Conservation (phyloP, 2,113 vertebrate genomes). For the Benitochromis conjunctus region DNA sequence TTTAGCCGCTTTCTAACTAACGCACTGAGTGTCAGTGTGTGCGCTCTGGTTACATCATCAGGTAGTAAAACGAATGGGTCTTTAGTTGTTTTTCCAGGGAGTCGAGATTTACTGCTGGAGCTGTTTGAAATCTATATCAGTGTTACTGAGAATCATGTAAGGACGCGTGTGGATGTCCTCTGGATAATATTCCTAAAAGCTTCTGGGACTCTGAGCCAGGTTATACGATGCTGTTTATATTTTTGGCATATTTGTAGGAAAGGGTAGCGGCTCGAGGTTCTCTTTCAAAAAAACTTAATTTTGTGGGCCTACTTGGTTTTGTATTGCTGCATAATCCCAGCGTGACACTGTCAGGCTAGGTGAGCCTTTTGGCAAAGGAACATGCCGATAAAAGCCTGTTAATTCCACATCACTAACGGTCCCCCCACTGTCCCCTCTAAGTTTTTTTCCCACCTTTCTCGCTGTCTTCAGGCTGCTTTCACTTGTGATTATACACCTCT, state of each 20-base stretch:
- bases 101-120: background rate
- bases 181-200: slow-evolving; percentile 6
- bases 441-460: background rate
- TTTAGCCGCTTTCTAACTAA: background rate
- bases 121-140: background rate
- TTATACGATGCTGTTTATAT: background rate
- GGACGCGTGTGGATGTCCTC: background rate
- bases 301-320: background rate
- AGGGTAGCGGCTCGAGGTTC: background rate
- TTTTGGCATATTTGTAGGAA: background rate
- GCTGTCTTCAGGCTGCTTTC: background rate
- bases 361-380: slow-evolving; percentile 41
- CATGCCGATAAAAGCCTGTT: slow-evolving; percentile 54
- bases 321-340: slow-evolving; percentile 10
- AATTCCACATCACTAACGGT: slow-evolving; percentile 39
- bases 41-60: background rate
- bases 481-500: background rate
- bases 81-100: background rate
- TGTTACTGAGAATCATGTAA: background rate
- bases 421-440: slow-evolving; percentile 22
- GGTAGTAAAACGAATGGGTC: background rate
- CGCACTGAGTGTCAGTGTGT: background rate
- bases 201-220: background rate
- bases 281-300: background rate
- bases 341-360: background rate